Base-by-base conservation (phyloP, 2,797 vertebrate genomes). In the Oreonectes daqikongensis region DNA sequence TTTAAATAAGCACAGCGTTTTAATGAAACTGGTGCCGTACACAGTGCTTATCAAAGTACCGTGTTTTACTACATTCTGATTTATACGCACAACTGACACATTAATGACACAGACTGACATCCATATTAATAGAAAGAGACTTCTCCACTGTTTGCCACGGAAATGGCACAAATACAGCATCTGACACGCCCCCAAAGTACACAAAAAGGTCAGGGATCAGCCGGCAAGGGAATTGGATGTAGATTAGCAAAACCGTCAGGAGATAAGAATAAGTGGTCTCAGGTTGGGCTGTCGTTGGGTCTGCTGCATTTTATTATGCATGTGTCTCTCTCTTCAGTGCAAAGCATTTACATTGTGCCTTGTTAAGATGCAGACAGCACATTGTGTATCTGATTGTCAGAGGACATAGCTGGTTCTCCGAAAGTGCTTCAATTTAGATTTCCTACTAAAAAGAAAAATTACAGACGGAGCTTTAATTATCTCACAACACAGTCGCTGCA, bases 31-130 rank as follows among this genome's bases (percentile, higher is more conserved):
- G 76, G 70, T 75, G 24, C 50, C 8, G 20, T 40, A n/a, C n/a
- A 68, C 53, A 78, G 68, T 64, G 70, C 60, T 79, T 78, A 84
- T 81, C 72, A 22, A 48, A 61, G 68, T 66, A 14, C 14, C 57
- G n/a, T 52, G 67, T 78, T 83, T 84, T 82, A 85, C 59, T 30
- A 69, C 67, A 18, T n/a, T n/a, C 35, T 79, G 80, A 85, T 79
- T 81, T 79, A 82, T 76, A 75, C 18, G 69, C 69, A 70, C 78
- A 66, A 60, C 71, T 75, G 79, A 35, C 67, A 84, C 72, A 78
- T 79, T 83, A 82, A 81, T 65, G 79, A 81, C 24, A 69, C 40
- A 28, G 64, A 50, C 40, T 30, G 68, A 30, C 69, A 74, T 79
- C 64, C 67, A 66, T 78, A 40, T 57, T 71, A 42, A 70, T 68